Evolutionary conservation across 2,888 invertebrate genomes (phyloP), one percentile per base, ranked within the genome.

Genomic region (Plutella xylostella): DNA sequence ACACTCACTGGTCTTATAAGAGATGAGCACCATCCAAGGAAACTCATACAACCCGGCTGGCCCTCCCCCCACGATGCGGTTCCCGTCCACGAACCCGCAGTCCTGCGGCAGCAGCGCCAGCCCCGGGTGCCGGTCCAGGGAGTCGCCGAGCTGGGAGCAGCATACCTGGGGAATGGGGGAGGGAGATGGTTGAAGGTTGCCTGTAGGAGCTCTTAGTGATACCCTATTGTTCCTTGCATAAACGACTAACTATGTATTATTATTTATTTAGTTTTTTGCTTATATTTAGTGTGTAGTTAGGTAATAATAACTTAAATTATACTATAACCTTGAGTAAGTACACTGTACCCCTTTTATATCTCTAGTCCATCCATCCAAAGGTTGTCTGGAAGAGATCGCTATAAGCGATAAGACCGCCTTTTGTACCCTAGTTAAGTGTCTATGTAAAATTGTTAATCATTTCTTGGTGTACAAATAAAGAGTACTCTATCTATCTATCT

Each of bases 21-120:
- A 80, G 18, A 90, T 63, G 9, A 89, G 65, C 0, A 85, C 87
- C 87, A 90, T 86, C 89, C 89, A 90, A 0, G 90, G 89, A 51
- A 79, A 89, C 37, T 89, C 86, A 11, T 80, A 78, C 4, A 88
- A 57, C 0, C 57, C 65, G 0, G 89, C 85, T 31, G 67, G 59
- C 15, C 72, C 63, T 0, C 89, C 90, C 9, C 80, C 75, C 4
- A 85, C 62, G n/a, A 90, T 85, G 50, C 83, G 84, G 30, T 70
- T 62, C 2, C 71, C 65, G 2, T 63, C 58, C 7, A 80, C 55
- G 1, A 63, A 63, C 1, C 89, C 89, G 53, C 89, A 90, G 3
- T 25, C 7, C 0, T 48, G 33, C 0, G 61, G 53, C 15, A 63
- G 48, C 1, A 63, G 51, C 0, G 14, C 1, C 4, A 55, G 12